Conservation (phyloP, 2,888 invertebrate species). For the Drosophila macrothrix region DNA sequence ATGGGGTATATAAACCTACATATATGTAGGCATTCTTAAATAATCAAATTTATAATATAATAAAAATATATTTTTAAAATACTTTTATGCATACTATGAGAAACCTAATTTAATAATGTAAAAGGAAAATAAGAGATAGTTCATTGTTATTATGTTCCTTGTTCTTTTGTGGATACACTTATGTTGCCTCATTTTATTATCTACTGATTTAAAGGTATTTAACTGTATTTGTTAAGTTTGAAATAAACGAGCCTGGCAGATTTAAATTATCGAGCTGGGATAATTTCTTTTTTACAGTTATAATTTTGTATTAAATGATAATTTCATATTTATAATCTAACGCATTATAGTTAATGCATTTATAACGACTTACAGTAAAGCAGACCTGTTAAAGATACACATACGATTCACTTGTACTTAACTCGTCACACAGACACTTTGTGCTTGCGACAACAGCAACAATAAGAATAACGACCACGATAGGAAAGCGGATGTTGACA, state of each 20-base stretch:
- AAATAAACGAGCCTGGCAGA: neutral
- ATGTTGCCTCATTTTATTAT: neutral
- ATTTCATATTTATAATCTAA: neutral
- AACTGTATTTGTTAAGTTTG: neutral
- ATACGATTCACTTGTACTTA: neutral
- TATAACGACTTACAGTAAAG: constrained; percentile 7
- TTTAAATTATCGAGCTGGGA: neutral
- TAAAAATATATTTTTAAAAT: neutral
- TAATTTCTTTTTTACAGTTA: neutral
- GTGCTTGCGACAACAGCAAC: constrained; percentile 35
- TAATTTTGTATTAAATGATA: neutral
- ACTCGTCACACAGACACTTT: constrained; percentile 4
- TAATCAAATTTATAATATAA: neutral
- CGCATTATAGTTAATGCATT: constrained; percentile 12
- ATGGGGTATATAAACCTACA: neutral
- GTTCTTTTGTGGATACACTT: neutral
- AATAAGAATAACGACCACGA: constrained; percentile 31
- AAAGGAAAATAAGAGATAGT: neutral
- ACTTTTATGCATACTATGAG: too few species aligned
- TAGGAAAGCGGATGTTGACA: constrained; percentile 26
- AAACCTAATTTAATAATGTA: neutral
- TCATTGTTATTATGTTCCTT: neutral
- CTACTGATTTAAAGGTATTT: neutral
- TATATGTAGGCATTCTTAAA: neutral
- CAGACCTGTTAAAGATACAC: neutral